Conservation (phyloP, 2,113 vertebrate genomes). For the Larimichthys crocea region DNA sequence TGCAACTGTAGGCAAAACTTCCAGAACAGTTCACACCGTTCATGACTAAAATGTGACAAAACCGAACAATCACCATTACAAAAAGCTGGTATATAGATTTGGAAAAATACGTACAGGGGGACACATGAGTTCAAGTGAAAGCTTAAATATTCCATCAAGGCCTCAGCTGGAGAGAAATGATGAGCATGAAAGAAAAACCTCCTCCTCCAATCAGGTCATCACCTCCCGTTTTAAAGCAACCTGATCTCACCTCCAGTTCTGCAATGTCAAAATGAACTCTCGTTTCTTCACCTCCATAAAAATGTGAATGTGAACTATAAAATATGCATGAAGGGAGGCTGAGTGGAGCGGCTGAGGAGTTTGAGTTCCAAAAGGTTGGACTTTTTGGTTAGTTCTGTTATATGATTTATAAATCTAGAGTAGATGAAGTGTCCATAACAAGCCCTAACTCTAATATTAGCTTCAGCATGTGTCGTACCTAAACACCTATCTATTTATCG, state of each 20-base stretch:
- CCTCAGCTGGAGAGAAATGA: slow-evolving; percentile 51
- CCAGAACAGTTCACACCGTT: not conserved
- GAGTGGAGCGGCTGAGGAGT: not conserved
- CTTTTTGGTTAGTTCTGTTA: not conserved
- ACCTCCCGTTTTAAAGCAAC: not conserved
- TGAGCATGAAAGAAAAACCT: slow-evolving; percentile 7
- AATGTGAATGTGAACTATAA: slow-evolving; percentile 11
- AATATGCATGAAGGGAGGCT: not conserved
- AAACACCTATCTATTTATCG: not conserved
- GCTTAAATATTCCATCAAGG: slow-evolving; percentile 62
- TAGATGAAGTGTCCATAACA: not conserved
- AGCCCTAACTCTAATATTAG: not conserved
- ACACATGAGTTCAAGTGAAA: slow-evolving; percentile 40
- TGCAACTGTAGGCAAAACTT: too few species aligned
- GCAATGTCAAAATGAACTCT: not conserved
- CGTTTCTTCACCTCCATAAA: not conserved
- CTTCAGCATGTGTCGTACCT: too few species aligned
- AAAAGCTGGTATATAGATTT: slow-evolving; percentile 33
- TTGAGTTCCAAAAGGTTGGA: not conserved
- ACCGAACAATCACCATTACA: not conserved
- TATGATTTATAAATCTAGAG: not conserved
- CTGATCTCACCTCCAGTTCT: not conserved
- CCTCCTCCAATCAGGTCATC: slow-evolving; percentile 3
- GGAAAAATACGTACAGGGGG: slow-evolving; percentile 51
- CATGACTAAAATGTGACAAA: not conserved